Evolutionary conservation across 2,888 invertebrate genomes (phyloP).

Genomic region (Protophormia terraenovae): DNA sequence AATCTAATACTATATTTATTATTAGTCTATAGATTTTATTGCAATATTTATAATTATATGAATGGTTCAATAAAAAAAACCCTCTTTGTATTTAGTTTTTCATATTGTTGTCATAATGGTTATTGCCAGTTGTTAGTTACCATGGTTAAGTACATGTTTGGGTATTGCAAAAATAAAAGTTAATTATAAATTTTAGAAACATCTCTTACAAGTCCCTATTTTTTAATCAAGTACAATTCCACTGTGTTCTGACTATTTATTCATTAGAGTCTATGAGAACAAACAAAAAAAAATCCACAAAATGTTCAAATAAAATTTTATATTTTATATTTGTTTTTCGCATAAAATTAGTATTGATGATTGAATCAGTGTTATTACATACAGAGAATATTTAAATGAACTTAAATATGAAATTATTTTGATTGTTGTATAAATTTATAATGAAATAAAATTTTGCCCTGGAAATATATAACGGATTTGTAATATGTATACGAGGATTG

Average conservation of each 20-base stretch:
- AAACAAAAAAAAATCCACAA: neutral
- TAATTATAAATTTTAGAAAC: constrained; percentile 29
- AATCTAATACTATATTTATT: neutral
- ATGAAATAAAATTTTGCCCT: neutral
- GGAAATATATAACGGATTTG: too few relatives aligned
- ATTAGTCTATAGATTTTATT: neutral
- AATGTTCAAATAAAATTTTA: neutral
- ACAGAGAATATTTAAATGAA: neutral
- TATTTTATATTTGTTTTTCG: neutral
- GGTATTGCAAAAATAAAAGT: neutral
- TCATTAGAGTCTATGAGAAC: neutral
- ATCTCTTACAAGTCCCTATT: neutral
- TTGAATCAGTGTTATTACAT: neutral
- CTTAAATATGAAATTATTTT: neutral
- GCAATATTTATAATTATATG: neutral
- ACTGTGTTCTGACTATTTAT: neutral
- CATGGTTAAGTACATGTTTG: constrained; percentile 14
- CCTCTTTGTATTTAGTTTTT: neutral
- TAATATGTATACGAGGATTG: too few relatives aligned
- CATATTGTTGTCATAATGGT: neutral
- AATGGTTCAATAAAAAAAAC: neutral
- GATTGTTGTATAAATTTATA: neutral
- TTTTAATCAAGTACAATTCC: constrained; percentile 27
- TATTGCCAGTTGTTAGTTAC: constrained; percentile 1
- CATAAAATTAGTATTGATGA: neutral